Conservation (phyloP, 1,140 invertebrate genomes). For the Charaxes varanes region DNA sequence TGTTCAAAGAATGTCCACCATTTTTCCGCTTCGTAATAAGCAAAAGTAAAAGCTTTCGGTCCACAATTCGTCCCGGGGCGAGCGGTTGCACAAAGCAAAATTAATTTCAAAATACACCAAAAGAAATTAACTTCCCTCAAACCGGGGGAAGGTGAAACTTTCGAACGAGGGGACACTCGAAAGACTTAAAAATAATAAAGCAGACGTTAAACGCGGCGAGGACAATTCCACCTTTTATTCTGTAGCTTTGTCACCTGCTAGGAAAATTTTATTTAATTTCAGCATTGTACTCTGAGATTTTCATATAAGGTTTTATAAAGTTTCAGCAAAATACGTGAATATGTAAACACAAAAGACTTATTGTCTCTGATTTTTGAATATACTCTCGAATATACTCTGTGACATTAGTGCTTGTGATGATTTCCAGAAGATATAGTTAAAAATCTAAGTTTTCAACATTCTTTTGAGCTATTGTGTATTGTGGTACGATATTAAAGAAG, state of each 20-base stretch:
- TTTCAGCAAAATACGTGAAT: no score
- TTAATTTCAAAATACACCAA: slow-evolving; percentile 72
- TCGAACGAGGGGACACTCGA: slow-evolving; percentile 49
- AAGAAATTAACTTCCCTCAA: slow-evolving; percentile 68
- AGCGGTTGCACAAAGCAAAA: slow-evolving; percentile 65
- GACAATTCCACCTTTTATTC: slow-evolving; percentile 33
- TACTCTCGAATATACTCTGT: no score
- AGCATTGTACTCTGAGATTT: no score
- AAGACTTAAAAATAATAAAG: slow-evolving; percentile 67
- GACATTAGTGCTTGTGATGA: no score
- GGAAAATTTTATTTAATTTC: no score
- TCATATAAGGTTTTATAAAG: no score
- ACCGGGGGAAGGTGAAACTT: slow-evolving; percentile 60
- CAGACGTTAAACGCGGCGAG: slow-evolving; percentile 33
- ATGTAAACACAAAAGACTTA: no score
- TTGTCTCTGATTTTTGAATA: no score
- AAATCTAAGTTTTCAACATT: no score
- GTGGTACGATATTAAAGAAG: no score
- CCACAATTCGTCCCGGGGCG: slow-evolving; percentile 57
- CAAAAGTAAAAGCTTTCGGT: slow-evolving; percentile 35
- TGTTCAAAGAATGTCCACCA: slow-evolving; percentile 32
- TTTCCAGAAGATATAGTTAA: no score
- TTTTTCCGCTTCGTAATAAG: slow-evolving; percentile 42
- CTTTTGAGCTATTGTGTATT: no score
- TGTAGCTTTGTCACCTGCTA: slow-evolving; percentile 24